A percentile compares a stretch with the other conserved stretches of the same genome.
phyloP scores from a whole-genome alignment of 1,140 invertebrate species.

The Lysiphlebus fabarum region DNA sequence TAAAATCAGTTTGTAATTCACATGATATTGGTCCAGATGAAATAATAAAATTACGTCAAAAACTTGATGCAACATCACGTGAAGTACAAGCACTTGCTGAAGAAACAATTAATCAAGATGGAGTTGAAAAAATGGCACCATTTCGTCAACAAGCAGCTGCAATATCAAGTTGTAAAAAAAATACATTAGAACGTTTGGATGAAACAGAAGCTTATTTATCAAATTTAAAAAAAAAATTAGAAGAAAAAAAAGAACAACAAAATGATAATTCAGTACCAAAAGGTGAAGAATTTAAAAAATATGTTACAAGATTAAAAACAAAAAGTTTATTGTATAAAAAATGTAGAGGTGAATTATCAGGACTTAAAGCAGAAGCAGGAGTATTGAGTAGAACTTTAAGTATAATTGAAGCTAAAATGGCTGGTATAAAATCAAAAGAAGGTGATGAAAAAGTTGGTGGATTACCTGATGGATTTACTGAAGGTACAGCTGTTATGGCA shows the following conservation, averaged over 20 bases:
- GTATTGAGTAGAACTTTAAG: conserved; percentile 64
- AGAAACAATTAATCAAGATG: conserved; percentile 42
- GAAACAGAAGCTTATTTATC: conserved; percentile 62
- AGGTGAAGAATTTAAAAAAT: conserved; percentile 81
- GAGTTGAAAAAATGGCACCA: conserved; percentile 73
- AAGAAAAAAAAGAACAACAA: conserved; percentile 55
- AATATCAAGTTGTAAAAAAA: conserved; percentile 73
- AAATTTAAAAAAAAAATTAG: conserved; percentile 57
- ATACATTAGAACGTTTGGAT: conserved; percentile 67
- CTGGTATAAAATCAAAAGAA: not conserved
- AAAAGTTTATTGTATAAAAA: conserved; percentile 80
- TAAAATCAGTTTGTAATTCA: conserved; percentile 66
- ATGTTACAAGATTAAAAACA: conserved; percentile 72
- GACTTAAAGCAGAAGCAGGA: conserved; percentile 68
- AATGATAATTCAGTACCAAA: conserved; percentile 63
- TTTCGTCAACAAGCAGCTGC: conserved; percentile 82
- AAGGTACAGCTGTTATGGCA: conserved; percentile 58
- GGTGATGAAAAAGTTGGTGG: not conserved
- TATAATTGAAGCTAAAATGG: conserved; percentile 52
- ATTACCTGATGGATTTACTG: conserved; percentile 58
- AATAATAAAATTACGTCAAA: conserved; percentile 58
- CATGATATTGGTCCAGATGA: conserved; percentile 68
- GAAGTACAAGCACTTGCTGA: conserved; percentile 45
- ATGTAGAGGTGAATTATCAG: conserved; percentile 69
- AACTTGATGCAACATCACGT: conserved; percentile 36